phyloP scores from a whole-genome alignment of 2,113 vertebrate genomes.

The Gymnogyps californianus region DNA sequence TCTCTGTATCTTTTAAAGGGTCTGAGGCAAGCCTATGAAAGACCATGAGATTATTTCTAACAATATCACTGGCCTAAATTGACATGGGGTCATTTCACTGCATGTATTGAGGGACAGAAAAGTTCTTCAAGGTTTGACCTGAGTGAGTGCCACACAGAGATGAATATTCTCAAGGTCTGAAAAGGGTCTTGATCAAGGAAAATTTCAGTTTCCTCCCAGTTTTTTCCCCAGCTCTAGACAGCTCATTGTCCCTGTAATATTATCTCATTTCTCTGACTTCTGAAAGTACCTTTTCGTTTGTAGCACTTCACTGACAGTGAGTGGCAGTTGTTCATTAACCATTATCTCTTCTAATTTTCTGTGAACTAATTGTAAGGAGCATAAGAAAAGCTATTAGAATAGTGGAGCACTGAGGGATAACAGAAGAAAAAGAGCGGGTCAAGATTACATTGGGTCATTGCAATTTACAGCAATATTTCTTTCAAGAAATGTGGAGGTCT shows the following conservation, averaged over 20 bases:
- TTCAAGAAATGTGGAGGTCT: not conserved
- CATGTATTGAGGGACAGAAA: not conserved
- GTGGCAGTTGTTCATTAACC: slow-evolving; percentile 32
- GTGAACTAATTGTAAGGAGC: slow-evolving; percentile 22
- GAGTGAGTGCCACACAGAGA: not conserved
- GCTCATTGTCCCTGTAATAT: not conserved
- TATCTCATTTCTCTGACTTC: not conserved
- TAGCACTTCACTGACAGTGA: slow-evolving; percentile 7
- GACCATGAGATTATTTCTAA: not conserved
- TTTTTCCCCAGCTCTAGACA: fast-evolving
- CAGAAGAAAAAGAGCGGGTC: not conserved
- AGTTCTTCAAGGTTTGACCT: not conserved
- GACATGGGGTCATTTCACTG: not conserved
- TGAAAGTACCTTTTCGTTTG: not conserved
- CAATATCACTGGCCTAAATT: not conserved
- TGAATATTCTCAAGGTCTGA: not conserved
- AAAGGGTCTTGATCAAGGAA: not conserved
- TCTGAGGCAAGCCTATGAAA: not conserved
- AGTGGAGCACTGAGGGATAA: not conserved
- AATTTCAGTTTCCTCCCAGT: not conserved
- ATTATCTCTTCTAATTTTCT: slow-evolving; percentile 48
- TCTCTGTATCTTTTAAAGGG: not conserved
- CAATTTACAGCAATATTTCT: slow-evolving; percentile 34
- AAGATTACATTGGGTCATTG: not conserved
- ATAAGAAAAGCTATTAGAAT: not conserved